A percentile compares a stretch with the other conserved stretches of the same genome.
phyloP scores from a whole-genome alignment of 2,888 invertebrate species.

The Coecobrya sp. region DNA sequence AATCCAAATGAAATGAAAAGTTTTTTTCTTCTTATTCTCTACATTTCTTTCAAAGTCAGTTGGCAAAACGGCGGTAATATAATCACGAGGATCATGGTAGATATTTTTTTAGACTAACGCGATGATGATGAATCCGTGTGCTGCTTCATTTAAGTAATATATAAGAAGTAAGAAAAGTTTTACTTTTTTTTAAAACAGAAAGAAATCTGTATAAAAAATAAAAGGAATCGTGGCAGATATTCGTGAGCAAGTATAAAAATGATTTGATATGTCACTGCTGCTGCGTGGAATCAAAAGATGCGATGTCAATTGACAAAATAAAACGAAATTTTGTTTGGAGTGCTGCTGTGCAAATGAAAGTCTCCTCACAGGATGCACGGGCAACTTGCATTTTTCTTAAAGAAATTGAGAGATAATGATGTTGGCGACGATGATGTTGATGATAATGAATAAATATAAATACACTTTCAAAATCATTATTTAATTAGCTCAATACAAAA shows the following conservation, averaged over 20 bases:
- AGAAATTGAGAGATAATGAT: not conserved
- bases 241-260: conserved; percentile 33
- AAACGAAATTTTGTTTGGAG: conserved; percentile 26
- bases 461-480: conserved; percentile 44
- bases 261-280: conserved; percentile 31
- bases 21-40: conserved; percentile 20
- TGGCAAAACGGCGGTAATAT: conserved; percentile 30
- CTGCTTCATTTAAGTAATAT: conserved; percentile 45
- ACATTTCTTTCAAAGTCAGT: conserved; percentile 1
- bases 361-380: not conserved
- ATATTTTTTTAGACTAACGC: too few species aligned
- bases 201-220: not conserved
- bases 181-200: conserved; percentile 13
- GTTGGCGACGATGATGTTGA: not conserved
- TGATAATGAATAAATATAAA: conserved; percentile 13
- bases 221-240: conserved; percentile 21
- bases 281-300: not conserved
- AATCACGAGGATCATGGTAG: not conserved
- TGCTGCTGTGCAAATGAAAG: conserved; percentile 31
- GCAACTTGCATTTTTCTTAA: not conserved
- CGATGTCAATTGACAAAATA: conserved; percentile 24
- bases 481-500: conserved; percentile 36
- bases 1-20: conserved; percentile 30
- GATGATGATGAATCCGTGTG: not conserved
- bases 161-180: not conserved